These are phyloP conservation scores for Lissonota sp. DNA, from an alignment of 2,888 invertebrate genomes.

Conservation along the genomic window DNA sequence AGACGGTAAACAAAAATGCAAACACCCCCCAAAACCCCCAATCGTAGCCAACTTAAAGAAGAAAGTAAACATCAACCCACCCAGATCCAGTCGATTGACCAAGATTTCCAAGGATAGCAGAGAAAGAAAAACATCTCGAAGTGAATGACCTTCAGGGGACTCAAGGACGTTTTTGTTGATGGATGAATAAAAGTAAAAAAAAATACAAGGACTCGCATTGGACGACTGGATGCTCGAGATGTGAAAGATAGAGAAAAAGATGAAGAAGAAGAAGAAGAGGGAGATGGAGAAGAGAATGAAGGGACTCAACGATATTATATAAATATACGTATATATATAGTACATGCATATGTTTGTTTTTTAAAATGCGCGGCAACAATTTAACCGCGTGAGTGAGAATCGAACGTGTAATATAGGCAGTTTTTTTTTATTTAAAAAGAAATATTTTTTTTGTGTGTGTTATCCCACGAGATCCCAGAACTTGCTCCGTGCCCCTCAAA, in stretches of 20 bases:
- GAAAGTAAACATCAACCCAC: neutral
- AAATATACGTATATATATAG: conserved; percentile 42
- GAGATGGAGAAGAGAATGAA: conserved; percentile 59
- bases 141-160: neutral
- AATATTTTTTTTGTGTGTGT: conserved; percentile 40
- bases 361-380: conserved; percentile 61
- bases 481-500: conserved; percentile 35
- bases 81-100: conserved; percentile 3
- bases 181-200: neutral
- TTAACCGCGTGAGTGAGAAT: conserved; percentile 72
- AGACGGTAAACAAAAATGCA: neutral
- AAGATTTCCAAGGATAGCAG: too few species aligned
- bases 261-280: conserved; percentile 37
- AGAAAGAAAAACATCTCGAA: neutral
- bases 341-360: conserved; percentile 39
- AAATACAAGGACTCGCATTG: too few species aligned
- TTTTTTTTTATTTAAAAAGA: conserved; percentile 56
- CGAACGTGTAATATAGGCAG: conserved; percentile 76
- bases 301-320: conserved; percentile 57
- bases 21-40: neutral
- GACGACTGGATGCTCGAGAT: neutral
- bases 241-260: neutral
- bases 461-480: conserved; percentile 33
- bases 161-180: neutral
- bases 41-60: neutral